phyloP scores from a whole-genome alignment of 2,797 vertebrate species.

The Lithobates sylvaticus region DNA sequence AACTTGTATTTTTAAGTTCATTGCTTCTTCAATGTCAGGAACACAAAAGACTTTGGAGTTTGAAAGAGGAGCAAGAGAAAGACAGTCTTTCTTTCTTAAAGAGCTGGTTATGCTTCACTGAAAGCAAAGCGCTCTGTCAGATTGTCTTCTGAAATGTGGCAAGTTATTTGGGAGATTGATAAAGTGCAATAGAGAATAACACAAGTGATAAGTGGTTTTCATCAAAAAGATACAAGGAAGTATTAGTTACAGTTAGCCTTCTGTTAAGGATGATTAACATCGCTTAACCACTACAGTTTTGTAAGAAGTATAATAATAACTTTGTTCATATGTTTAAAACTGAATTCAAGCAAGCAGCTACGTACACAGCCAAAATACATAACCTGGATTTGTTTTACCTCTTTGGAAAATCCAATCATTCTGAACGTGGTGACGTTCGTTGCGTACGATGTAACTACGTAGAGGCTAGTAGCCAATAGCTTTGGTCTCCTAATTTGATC shows the following conservation, averaged over 20 bases:
- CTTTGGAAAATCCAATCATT: no score
- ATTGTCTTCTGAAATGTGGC: slow-evolving; percentile 52
- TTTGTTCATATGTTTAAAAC: neutral
- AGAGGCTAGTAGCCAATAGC: no score
- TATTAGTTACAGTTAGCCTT: slow-evolving; percentile 55
- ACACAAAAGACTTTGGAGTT: neutral
- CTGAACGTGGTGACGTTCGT: no score
- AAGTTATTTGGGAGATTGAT: slow-evolving; percentile 58
- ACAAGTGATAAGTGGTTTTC: slow-evolving; percentile 55
- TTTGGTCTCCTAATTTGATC: no score
- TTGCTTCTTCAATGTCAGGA: neutral
- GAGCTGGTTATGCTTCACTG: slow-evolving; percentile 47
- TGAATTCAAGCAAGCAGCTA: no score
- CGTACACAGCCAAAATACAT: no score
- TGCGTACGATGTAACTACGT: no score
- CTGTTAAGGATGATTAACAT: slow-evolving; percentile 46
- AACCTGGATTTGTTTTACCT: no score
- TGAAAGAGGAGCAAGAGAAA: slow-evolving; percentile 29
- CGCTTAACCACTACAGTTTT: slow-evolving; percentile 24
- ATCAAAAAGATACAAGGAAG: slow-evolving; percentile 42
- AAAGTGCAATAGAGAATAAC: slow-evolving; percentile 55
- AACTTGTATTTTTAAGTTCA: neutral
- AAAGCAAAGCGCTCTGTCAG: slow-evolving; percentile 52
- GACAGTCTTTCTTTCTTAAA: slow-evolving; percentile 46
- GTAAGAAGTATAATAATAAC: neutral